phyloP scores from a whole-genome alignment of 2,113 vertebrate genomes.

The Gambusia holbrooki region DNA sequence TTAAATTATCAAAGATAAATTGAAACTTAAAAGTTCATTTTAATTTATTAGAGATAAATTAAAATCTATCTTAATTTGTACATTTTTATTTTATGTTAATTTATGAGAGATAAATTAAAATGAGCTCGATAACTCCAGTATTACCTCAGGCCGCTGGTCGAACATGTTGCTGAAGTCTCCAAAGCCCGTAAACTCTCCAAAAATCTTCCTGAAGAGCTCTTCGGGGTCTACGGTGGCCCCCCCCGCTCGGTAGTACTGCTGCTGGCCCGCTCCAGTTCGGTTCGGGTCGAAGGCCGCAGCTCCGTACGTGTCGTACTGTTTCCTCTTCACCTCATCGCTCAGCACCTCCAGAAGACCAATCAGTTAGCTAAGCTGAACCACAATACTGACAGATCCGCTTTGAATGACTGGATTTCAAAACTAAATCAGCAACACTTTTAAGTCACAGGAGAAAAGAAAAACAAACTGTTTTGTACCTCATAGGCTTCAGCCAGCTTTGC shows the following conservation, averaged over 20 bases:
- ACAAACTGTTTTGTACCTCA: conserved; percentile 82
- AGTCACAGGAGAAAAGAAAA: neutral
- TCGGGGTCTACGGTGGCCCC: conserved; percentile 86
- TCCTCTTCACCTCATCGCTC: conserved; percentile 92
- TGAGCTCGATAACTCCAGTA: neutral
- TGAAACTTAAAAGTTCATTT: no score
- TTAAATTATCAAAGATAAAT: no score
- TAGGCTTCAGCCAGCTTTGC: conserved; percentile 94
- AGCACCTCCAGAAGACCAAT: conserved; percentile 81
- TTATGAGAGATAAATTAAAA: no score
- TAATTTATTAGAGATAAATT: no score
- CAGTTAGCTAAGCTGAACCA: neutral
- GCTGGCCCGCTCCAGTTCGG: conserved; percentile 46
- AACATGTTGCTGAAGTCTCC: conserved; percentile 87
- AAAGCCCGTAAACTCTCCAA: conserved; percentile 91
- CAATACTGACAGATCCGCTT: neutral
- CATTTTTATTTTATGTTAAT: no score
- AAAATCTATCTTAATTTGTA: no score
- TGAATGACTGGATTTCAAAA: neutral
- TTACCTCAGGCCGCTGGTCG: conserved; percentile 91
- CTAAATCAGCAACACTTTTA: rapidly evolving
- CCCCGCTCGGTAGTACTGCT: conserved; percentile 87
- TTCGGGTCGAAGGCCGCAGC: conserved; percentile 83
- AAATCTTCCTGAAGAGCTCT: conserved; percentile 95
- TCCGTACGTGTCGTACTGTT: conserved; percentile 91